Evolutionary conservation across 1,140 invertebrate genomes (phyloP), one percentile per base, ranked within the genome.

Genomic region (Asbolus verrucosus): DNA sequence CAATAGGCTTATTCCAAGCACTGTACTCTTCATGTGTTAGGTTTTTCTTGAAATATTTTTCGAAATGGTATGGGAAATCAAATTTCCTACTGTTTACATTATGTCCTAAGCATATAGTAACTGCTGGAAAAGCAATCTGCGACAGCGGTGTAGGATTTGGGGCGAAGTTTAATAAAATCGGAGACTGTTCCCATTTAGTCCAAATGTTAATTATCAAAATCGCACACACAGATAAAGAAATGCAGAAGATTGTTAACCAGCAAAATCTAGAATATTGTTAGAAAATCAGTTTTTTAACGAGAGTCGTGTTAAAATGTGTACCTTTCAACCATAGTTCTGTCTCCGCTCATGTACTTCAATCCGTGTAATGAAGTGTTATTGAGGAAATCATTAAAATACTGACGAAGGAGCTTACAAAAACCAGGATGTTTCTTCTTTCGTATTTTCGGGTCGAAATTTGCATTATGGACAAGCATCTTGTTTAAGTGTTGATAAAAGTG

Each of bases 81-180:
- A 24, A 65, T 15, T 30, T 27, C 0, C 1, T 1, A 5, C n/a
- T n/a, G 38, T 6, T 13, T 13, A 9, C 1, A 46, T 43, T 60
- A 79, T 79, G 6, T 79, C 82, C 59, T 83, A 81, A 6, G 81
- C 84, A 85, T 27, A 85, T 82, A 2, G 84, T 85, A 11, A 85
- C 77, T 0, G 84, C 82, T 4, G 85, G 85, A 75, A 86, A 86
- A 0, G 85, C 85, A 21, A 86, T 84, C 65, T 84, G 81, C 80
- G 82, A 85, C 11, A 86, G 81, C 0, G 83, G 82, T 2, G 81
- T 85, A 2, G 83, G 80, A 36, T 80, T 80, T 11, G 83, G 81
- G 0, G 82, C 80, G 73, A 87, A 86, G 59, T 85, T 85, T 0
- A 87, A 83, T 19, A 87, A 86, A 2, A 87, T 84, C 1, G 85